These are phyloP conservation scores for Adelosebastes latens DNA, from an alignment of 2,797 vertebrate genomes.

Conservation along the genomic window DNA sequence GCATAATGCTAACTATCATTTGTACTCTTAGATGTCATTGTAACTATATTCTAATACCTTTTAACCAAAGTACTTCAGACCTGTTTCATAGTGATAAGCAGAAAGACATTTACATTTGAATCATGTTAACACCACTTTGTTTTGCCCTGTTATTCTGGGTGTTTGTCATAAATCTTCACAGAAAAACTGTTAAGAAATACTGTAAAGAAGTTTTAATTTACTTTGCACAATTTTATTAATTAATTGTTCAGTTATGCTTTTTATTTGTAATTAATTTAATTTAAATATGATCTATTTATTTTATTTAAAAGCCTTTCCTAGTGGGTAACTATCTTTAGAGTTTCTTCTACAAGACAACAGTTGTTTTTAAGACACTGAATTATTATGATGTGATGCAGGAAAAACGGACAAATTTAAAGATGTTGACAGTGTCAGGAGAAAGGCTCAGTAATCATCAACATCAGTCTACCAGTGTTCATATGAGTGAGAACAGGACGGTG, in stretches of 20 bases:
- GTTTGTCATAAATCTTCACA: background rate
- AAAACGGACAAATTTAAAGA: background rate
- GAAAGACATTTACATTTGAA: no score
- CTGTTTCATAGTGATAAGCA: no score
- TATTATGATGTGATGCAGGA: background rate
- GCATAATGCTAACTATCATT: no score
- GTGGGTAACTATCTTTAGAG: background rate
- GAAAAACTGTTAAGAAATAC: background rate
- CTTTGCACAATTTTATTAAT: background rate
- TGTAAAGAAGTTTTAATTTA: background rate
- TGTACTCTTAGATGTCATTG: no score
- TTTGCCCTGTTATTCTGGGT: no score
- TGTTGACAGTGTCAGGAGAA: background rate
- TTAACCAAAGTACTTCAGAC: no score
- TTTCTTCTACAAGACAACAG: no score
- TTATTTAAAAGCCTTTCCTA: background rate
- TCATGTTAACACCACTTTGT: no score
- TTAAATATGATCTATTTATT: no score
- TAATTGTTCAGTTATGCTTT: background rate
- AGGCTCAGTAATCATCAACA: background rate
- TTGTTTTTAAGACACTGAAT: background rate
- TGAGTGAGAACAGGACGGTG: fast-evolving
- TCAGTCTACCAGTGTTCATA: background rate
- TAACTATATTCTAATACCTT: no score
- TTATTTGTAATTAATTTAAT: background rate